Conservation (phyloP, 2,888 invertebrate species). For the Baronia brevicornis region DNA sequence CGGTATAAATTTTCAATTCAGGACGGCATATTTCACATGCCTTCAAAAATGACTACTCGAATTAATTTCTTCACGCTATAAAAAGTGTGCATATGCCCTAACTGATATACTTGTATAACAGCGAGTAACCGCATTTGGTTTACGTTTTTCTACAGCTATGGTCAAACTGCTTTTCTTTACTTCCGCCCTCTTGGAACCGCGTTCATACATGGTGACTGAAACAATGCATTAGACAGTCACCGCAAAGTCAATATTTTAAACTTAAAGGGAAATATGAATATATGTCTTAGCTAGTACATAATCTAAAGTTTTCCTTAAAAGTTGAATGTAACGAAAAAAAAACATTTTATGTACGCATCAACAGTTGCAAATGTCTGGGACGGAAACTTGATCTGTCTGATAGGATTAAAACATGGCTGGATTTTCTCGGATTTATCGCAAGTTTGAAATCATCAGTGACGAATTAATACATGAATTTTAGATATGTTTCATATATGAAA, state of each 20-base stretch:
- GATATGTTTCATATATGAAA: too few relatives aligned
- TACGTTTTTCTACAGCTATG: slow-evolving; percentile 7
- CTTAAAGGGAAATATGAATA: too few relatives aligned
- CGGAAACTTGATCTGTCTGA: slow-evolving; percentile 5
- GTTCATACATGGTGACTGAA: slow-evolving; percentile 1
- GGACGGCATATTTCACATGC: too few relatives aligned
- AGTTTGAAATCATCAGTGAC: slow-evolving; percentile 1
- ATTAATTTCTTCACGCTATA: too few relatives aligned
- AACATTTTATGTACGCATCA: too few relatives aligned
- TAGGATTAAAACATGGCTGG: slow-evolving; percentile 7
- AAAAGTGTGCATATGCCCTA: slow-evolving; percentile 6
- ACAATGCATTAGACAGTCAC: background rate
- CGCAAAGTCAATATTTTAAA: too few relatives aligned
- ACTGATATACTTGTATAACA: slow-evolving; percentile 5
- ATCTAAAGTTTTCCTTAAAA: too few relatives aligned
- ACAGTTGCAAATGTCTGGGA: background rate
- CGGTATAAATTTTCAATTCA: too few relatives aligned
- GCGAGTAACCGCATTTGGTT: slow-evolving; percentile 4
- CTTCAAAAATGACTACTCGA: too few relatives aligned
- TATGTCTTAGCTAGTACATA: too few relatives aligned
- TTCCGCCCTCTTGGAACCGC: slow-evolving; percentile 6
- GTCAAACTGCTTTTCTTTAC: slow-evolving; percentile 6
- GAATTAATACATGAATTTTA: too few relatives aligned
- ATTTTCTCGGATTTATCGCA: slow-evolving; percentile 10
- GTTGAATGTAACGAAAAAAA: too few relatives aligned